Conservation (phyloP, 2,888 invertebrate species). For the Boloria selene region DNA sequence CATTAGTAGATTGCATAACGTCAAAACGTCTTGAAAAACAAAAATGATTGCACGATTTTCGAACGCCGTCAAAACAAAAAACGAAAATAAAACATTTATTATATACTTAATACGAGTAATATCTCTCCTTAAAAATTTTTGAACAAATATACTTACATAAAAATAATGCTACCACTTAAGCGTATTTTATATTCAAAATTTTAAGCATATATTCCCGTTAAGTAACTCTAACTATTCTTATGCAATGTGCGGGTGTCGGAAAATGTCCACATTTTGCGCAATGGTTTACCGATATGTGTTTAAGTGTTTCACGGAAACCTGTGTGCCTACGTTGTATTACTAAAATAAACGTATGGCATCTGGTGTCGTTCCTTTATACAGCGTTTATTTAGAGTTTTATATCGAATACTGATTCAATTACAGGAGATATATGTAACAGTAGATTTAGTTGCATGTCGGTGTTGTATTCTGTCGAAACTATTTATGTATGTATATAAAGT, state of each 20-base stretch:
- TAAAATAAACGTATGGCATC: background rate
- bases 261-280: constrained; percentile 48
- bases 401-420: too few relatives aligned
- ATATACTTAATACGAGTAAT: too few relatives aligned
- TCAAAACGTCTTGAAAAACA: too few relatives aligned
- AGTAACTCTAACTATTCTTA: constrained; percentile 23
- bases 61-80: too few relatives aligned
- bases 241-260: constrained; percentile 38
- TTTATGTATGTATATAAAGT: too few relatives aligned
- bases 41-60: too few relatives aligned
- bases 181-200: constrained; percentile 4
- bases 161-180: background rate
- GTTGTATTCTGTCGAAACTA: background rate
- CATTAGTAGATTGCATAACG: too few relatives aligned
- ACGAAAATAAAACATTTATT: too few relatives aligned
- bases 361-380: too few relatives aligned
- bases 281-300: constrained; percentile 28
- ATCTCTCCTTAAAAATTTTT: too few relatives aligned
- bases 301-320: constrained; percentile 14
- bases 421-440: background rate
- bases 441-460: background rate
- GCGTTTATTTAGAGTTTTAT: too few relatives aligned
- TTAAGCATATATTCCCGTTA: constrained; percentile 6
- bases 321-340: background rate
- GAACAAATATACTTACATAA: constrained; percentile 8